Evolutionary conservation across 1,140 invertebrate genomes (phyloP).

Genomic region (Lysiphlebus fabarum): DNA sequence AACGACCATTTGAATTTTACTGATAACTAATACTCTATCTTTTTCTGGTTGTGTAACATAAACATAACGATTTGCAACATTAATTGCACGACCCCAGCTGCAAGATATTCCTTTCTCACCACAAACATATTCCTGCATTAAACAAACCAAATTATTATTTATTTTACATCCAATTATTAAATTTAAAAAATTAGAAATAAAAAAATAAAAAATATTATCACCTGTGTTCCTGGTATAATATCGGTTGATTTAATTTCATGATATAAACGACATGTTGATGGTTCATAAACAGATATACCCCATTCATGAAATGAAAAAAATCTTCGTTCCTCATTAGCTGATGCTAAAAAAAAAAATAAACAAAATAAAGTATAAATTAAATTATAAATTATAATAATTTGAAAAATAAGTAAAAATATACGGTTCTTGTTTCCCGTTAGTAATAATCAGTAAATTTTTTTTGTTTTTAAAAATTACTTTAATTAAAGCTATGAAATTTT

Average conservation of each 20-base stretch:
- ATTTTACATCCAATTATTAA: background rate
- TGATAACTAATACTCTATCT: conserved; percentile 71
- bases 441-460: too few relatives aligned
- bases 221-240: conserved; percentile 72
- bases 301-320: conserved; percentile 77
- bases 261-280: conserved; percentile 68
- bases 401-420: background rate
- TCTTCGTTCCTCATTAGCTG: conserved; percentile 62
- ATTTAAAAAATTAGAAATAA: background rate
- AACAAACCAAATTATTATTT: conserved; percentile 11
- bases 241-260: conserved; percentile 73
- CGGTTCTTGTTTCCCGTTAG: too few relatives aligned
- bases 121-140: conserved; percentile 66
- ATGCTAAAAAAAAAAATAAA: conserved; percentile 47
- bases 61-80: conserved; percentile 70
- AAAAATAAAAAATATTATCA: conserved; percentile 33
- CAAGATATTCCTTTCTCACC: conserved; percentile 65
- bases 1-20: conserved; percentile 70
- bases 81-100: conserved; percentile 73
- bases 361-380: conserved; percentile 9
- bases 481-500: too few relatives aligned
- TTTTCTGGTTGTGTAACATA: conserved; percentile 73
- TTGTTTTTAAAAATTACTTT: too few relatives aligned
- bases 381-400: background rate
- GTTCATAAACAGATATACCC: conserved; percentile 75